A percentile compares a stretch with the other conserved stretches of the same genome.
Conservation (phyloP, 2,888 invertebrate genomes). For the Ormyrus labotus region DNA sequence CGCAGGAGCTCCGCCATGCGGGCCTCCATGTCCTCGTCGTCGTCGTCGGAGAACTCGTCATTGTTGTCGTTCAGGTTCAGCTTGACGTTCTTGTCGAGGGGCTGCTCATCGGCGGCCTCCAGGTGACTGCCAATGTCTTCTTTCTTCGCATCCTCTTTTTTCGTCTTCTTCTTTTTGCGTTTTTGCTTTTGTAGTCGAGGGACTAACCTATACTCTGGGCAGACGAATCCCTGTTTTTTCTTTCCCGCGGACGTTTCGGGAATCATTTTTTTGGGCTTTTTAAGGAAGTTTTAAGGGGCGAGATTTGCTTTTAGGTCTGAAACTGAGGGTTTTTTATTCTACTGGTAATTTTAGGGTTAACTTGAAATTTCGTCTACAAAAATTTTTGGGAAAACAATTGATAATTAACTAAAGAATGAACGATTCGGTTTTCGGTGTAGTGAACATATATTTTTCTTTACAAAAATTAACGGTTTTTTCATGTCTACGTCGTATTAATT, state of each 20-base stretch:
- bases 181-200: not conserved
- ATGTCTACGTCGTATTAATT: not conserved
- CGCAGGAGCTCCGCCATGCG: no score
- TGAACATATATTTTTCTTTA: conserved; percentile 28
- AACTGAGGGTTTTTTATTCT: no score
- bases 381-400: conserved; percentile 11
- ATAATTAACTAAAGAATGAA: not conserved
- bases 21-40: no score
- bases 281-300: no score
- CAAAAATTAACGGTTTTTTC: conserved; percentile 21
- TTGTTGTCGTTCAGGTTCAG: no score
- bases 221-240: no score
- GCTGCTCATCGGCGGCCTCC: not conserved
- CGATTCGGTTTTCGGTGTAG: not conserved
- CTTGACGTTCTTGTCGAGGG: not conserved
- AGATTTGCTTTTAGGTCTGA: no score
- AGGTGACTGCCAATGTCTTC: not conserved
- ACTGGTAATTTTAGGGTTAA: conserved; percentile 16
- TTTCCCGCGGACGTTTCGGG: no score
- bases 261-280: no score
- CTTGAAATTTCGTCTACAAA: conserved; percentile 9
- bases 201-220: no score
- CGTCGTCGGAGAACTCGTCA: no score
- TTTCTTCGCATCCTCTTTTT: not conserved
- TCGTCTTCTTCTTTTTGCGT: not conserved